phyloP scores from a whole-genome alignment of 1,140 invertebrate genomes.

The Halesus radiatus region DNA sequence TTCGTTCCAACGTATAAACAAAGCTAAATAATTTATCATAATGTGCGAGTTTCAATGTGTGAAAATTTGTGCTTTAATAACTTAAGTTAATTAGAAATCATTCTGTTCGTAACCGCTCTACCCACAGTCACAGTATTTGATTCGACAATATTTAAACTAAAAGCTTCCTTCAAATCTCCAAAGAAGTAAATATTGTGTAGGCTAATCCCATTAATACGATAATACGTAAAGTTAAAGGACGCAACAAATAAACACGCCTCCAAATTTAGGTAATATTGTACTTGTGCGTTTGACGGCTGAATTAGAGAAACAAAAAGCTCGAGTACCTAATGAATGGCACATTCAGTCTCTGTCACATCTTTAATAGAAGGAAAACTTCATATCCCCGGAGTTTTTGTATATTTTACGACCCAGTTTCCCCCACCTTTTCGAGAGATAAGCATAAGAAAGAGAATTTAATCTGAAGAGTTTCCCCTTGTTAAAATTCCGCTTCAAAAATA shows the following conservation, averaged over 20 bases:
- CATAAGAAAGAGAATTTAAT: conserved; percentile 5
- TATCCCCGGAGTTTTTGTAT: conserved; percentile 16
- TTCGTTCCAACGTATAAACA: no score
- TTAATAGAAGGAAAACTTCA: conserved; percentile 13
- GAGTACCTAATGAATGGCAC: conserved; percentile 13
- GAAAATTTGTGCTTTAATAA: no score
- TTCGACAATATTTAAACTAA: no score
- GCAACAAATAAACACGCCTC: conserved; percentile 1
- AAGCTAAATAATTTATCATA: no score
- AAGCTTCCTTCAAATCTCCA: no score
- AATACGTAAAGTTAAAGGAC: background rate
- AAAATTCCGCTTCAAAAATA: background rate
- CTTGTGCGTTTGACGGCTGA: conserved; percentile 27
- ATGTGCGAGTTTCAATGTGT: no score
- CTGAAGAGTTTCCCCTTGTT: background rate
- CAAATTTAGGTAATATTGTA: conserved; percentile 8
- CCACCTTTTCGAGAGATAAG: background rate
- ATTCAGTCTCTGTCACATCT: conserved; percentile 26
- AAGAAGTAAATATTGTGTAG: no score
- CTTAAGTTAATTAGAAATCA: no score
- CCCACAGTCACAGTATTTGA: no score
- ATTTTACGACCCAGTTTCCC: conserved; percentile 17
- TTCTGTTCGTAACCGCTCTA: no score
- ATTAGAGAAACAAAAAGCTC: conserved; percentile 24
- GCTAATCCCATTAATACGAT: background rate